A percentile compares a stretch with the other conserved stretches of the same genome.
phyloP scores from a whole-genome alignment of 2,797 vertebrate species.

The Microctenopoma lineatum region DNA sequence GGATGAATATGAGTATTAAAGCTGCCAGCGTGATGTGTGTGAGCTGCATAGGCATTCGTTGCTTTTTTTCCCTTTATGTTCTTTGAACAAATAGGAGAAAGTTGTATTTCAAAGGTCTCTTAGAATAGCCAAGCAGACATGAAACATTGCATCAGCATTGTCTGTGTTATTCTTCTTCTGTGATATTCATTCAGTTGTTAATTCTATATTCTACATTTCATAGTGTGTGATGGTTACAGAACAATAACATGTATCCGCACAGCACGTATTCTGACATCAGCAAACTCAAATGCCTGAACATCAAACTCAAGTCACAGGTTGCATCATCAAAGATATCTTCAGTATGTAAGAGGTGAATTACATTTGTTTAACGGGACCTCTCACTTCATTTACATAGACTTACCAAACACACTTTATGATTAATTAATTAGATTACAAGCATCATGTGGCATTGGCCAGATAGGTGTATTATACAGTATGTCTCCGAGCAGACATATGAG shows the following conservation, averaged over 20 bases:
- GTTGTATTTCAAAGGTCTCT: constrained; percentile 12
- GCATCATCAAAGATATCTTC: constrained; percentile 39
- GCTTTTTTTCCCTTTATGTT: constrained; percentile 15
- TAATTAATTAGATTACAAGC: not conserved
- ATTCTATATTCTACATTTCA: constrained; percentile 16
- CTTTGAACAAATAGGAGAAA: constrained; percentile 40
- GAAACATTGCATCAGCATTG: constrained; percentile 42
- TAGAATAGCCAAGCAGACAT: constrained; percentile 34
- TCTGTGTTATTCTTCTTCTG: constrained; percentile 24
- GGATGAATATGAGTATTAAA: constrained; percentile 15
- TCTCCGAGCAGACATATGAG: constrained; percentile 1
- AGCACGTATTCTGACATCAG: constrained; percentile 23
- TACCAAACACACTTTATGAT: constrained; percentile 1
- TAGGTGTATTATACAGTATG: constrained; percentile 1
- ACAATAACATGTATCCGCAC: constrained; percentile 13
- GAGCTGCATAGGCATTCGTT: constrained; percentile 31
- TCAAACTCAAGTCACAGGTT: constrained; percentile 21
- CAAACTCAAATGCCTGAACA: constrained; percentile 23
- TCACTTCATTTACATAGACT: constrained; percentile 8
- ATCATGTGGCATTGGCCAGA: constrained; percentile 8
- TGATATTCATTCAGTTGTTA: constrained; percentile 33
- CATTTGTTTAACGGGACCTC: constrained; percentile 16
- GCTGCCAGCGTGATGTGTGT: constrained; percentile 13
- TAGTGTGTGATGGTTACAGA: constrained; percentile 10
- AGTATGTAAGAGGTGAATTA: constrained; percentile 30